Conservation (phyloP, 2,113 vertebrate genomes). For the Callaeas wilsoni region DNA sequence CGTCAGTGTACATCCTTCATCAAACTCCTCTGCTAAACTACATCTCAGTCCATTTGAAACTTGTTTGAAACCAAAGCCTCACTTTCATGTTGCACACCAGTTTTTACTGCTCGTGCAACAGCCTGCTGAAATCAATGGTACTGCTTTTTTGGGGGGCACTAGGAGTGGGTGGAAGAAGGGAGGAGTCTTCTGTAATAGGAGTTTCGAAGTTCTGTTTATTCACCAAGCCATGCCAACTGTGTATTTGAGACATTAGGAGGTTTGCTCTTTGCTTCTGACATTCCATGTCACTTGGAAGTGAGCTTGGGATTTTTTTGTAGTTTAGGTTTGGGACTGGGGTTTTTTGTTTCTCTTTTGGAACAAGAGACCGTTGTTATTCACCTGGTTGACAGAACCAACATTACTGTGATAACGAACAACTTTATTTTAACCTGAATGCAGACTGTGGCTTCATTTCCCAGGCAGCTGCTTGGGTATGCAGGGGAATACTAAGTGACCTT, state of each 20-base stretch:
- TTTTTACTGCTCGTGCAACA: not conserved
- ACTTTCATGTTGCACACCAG: not conserved
- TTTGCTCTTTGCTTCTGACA: not conserved
- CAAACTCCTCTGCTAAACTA: rapidly evolving
- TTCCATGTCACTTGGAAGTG: not conserved
- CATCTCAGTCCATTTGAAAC: not conserved
- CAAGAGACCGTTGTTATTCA: not conserved
- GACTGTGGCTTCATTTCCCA: not conserved
- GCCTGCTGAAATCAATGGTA: not conserved
- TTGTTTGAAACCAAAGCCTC: not conserved
- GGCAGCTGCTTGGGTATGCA: not conserved
- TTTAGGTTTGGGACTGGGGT: not conserved
- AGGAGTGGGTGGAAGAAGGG: not conserved
- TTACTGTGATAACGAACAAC: not conserved
- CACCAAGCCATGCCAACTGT: not conserved
- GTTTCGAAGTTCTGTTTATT: not conserved
- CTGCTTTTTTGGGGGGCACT: not conserved
- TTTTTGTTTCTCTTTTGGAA: not conserved
- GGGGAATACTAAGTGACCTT: not conserved
- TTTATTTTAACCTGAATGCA: not conserved
- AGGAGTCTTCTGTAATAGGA: not conserved
- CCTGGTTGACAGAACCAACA: not conserved
- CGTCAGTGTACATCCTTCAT: rapidly evolving
- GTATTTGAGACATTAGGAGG: not conserved
- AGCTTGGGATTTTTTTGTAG: not conserved